These are phyloP conservation scores for Halesus radiatus DNA, from an alignment of 1,140 invertebrate species.

Conservation along the genomic window DNA sequence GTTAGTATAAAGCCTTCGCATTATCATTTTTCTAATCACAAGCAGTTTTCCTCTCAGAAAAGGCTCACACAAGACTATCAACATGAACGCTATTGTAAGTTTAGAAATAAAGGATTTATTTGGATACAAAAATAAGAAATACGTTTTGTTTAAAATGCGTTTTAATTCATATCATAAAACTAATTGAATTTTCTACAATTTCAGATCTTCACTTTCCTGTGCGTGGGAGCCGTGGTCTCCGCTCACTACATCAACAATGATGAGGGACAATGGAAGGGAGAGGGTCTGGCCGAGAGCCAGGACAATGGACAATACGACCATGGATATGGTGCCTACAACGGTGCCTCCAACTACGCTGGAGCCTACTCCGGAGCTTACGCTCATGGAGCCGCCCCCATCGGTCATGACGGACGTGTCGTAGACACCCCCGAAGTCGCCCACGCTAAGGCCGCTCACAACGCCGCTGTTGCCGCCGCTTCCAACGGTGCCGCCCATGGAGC, in stretches of 20 bases:
- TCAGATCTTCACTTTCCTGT: conserved; percentile 53
- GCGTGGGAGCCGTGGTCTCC: conserved; percentile 45
- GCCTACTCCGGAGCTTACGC: not conserved
- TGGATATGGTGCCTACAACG: conserved; percentile 17
- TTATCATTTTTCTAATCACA: not conserved
- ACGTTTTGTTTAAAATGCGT: no score
- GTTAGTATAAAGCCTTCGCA: conserved; percentile 13
- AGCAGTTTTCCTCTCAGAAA: conserved; percentile 45
- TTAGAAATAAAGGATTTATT: not conserved
- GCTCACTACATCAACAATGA: not conserved
- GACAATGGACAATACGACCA: conserved; percentile 46
- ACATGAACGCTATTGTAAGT: conserved; percentile 46
- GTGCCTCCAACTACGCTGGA: conserved; percentile 51
- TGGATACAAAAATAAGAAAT: no score
- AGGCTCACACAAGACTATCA: conserved; percentile 39
- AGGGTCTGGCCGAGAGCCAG: conserved; percentile 42
- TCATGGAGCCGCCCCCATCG: no score
- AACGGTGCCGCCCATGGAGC: no score
- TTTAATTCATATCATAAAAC: no score
- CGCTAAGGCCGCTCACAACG: no score
- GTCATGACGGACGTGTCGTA: no score
- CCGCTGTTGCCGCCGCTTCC: no score
- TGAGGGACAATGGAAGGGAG: conserved; percentile 27
- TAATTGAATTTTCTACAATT: no score
- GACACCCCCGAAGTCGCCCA: no score